Percentiles rank a stretch among this genome's conserved stretches.
Evolutionary conservation across 2,797 vertebrate species (phyloP).

Genomic region (Sebastolobus alascanus): DNA sequence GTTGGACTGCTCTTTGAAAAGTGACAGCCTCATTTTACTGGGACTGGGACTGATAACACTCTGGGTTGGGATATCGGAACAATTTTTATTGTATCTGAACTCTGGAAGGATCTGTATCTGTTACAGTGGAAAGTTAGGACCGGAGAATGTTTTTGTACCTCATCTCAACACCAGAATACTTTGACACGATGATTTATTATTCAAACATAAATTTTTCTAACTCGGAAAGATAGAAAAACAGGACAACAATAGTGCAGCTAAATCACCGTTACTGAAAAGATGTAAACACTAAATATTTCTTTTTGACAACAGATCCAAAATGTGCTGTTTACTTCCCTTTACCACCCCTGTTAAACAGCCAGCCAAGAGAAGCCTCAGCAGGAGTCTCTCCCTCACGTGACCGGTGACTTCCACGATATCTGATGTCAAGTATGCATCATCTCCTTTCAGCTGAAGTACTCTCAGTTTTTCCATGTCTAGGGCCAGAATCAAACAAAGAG

Average conservation of each 20-base stretch:
- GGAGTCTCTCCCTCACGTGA: constrained; percentile 27
- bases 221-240: neutral
- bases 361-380: constrained; percentile 32
- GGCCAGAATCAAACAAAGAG: constrained; percentile 70
- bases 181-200: neutral
- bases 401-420: constrained; percentile 37
- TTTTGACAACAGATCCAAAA: constrained; percentile 23
- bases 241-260: neutral
- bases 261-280: neutral
- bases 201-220: neutral
- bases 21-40: constrained; percentile 24
- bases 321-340: constrained; percentile 13
- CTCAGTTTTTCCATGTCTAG: constrained; percentile 56
- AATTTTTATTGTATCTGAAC: neutral
- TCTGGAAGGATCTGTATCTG: neutral
- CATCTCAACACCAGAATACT: neutral
- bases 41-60: neutral
- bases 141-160: neutral
- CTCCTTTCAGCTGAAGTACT: constrained; percentile 48
- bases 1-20: constrained; percentile 31
- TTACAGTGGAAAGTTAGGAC: neutral
- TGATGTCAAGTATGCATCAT: constrained; percentile 49
- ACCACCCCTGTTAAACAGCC: constrained; percentile 4
- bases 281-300: neutral
- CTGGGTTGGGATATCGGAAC: neutral